Conservation (phyloP, 1,140 invertebrate genomes). For the Helicoverpa zea region DNA sequence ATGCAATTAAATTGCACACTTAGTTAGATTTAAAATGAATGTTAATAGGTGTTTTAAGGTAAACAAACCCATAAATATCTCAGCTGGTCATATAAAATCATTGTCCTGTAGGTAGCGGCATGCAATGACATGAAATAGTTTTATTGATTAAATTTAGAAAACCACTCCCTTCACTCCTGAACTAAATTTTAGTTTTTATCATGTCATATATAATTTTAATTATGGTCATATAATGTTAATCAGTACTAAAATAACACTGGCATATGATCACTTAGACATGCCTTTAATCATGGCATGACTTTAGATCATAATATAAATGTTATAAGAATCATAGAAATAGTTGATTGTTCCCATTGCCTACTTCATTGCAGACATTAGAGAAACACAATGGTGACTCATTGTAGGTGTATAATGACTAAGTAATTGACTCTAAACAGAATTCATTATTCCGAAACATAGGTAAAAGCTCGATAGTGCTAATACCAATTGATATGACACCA, state of each 20-base stretch:
- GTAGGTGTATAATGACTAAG: constrained; percentile 32
- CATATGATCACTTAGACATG: background rate
- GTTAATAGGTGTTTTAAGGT: too few relatives aligned
- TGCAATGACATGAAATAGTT: background rate
- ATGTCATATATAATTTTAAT: too few relatives aligned
- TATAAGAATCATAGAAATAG: constrained; percentile 32
- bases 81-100: too few relatives aligned
- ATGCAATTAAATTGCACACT: too few relatives aligned
- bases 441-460: constrained; percentile 14
- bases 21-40: too few relatives aligned
- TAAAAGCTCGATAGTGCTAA: background rate
- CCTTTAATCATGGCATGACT: too few relatives aligned
- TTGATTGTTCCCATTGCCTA: constrained; percentile 5
- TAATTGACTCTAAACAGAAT: constrained; percentile 26
- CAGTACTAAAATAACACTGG: background rate
- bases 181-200: too few relatives aligned
- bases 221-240: background rate
- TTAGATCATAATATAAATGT: background rate
- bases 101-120: background rate
- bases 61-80: too few relatives aligned
- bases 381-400: constrained; percentile 36
- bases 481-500: background rate
- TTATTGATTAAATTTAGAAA: too few relatives aligned
- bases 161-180: too few relatives aligned
- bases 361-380: constrained; percentile 24